Evolutionary conservation across 2,797 vertebrate genomes (phyloP).

Genomic region (Pseudochirops corinnae): DNA sequence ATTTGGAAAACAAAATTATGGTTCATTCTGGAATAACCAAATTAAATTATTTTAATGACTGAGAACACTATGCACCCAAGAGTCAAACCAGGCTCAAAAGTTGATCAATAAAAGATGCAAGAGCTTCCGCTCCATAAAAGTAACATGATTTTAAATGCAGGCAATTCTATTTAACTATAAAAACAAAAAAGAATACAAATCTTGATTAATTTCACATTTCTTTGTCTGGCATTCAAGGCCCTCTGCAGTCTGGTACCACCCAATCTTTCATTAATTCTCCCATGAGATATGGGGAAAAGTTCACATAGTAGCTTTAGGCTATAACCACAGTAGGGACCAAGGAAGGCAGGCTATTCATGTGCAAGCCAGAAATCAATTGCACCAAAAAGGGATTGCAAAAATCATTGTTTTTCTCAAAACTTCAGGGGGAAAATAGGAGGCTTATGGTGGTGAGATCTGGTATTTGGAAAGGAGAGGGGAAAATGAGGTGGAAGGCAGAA

Average conservation of each 20-base stretch:
- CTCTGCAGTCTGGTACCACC: neutral
- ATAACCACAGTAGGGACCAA: neutral
- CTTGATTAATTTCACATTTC: neutral
- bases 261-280: neutral
- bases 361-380: neutral
- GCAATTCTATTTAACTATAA: neutral
- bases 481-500: constrained; percentile 1
- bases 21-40: neutral
- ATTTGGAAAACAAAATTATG: neutral
- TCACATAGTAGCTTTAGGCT: neutral
- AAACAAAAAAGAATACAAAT: neutral
- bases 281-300: neutral
- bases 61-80: neutral
- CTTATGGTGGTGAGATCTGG: neutral
- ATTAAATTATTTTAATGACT: neutral
- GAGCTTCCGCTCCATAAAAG: neutral
- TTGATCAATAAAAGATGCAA: neutral
- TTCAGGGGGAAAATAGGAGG: neutral
- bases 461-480: neutral
- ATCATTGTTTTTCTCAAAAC: neutral
- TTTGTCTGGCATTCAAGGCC: neutral
- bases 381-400: neutral
- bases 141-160: neutral
- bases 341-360: neutral
- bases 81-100: neutral